These are phyloP conservation scores for Teleogryllus occipitalis DNA, from an alignment of 1,140 invertebrate genomes.

Conservation along the genomic window DNA sequence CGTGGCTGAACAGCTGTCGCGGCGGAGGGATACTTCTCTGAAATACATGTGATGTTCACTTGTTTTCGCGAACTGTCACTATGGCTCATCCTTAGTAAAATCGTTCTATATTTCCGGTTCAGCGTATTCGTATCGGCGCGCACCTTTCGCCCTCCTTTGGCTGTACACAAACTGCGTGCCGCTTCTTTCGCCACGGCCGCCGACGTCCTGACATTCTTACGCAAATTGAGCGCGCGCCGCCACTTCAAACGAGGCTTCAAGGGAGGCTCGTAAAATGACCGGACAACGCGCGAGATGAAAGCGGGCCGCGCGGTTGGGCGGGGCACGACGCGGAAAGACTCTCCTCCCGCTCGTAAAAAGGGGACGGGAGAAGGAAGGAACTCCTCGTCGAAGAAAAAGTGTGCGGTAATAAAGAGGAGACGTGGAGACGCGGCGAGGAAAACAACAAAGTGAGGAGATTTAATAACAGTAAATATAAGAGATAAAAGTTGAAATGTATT, in stretches of 20 bases:
- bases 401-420: not conserved
- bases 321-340: not conserved
- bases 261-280: not conserved
- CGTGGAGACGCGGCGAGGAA: not conserved
- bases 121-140: too few species aligned
- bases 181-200: too few species aligned
- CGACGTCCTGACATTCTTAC: not conserved
- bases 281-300: not conserved
- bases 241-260: too few species aligned
- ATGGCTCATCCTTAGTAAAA: too few species aligned
- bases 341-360: not conserved
- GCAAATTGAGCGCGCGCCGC: not conserved
- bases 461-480: not conserved
- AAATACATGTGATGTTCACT: too few species aligned
- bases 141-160: too few species aligned
- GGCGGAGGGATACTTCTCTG: too few species aligned
- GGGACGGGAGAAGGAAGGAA: not conserved
- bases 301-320: too few species aligned
- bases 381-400: not conserved
- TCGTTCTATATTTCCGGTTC: too few species aligned
- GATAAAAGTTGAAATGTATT: constrained; percentile 2
- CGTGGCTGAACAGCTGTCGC: too few species aligned
- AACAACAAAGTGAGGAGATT: not conserved
- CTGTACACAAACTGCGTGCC: too few species aligned
- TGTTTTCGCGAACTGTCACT: too few species aligned